phyloP scores from a whole-genome alignment of 2,888 invertebrate genomes.

The Labia minor region DNA sequence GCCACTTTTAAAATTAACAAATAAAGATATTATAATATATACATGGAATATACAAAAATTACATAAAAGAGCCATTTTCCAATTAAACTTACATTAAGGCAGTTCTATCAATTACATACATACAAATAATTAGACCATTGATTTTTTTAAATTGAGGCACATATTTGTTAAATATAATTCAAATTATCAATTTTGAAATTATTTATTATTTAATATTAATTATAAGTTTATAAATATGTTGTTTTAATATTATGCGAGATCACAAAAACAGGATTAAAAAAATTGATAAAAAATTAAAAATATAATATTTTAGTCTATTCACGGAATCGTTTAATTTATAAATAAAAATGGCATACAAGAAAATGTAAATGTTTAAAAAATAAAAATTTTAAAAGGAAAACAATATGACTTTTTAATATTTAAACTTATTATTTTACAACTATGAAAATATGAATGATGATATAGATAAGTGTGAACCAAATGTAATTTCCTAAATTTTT shows the following conservation, averaged over 20 bases:
- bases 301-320: too few relatives aligned
- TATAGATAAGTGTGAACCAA: too few relatives aligned
- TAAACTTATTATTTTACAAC: too few relatives aligned
- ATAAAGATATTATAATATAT: background rate
- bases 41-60: slow-evolving; percentile 1
- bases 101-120: slow-evolving; percentile 3
- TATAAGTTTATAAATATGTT: background rate
- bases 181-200: background rate
- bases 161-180: background rate
- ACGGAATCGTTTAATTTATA: too few relatives aligned
- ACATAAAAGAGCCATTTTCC: background rate
- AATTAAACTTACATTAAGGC: background rate
- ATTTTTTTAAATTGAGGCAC: background rate
- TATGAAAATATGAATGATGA: too few relatives aligned
- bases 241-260: background rate
- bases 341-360: too few relatives aligned
- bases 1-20: background rate
- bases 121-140: slow-evolving; percentile 4
- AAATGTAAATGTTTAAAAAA: too few relatives aligned
- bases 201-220: background rate
- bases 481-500: too few relatives aligned
- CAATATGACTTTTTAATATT: too few relatives aligned
- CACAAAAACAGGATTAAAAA: background rate
- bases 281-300: background rate
- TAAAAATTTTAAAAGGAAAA: too few relatives aligned